Base-by-base conservation (phyloP, 2,797 vertebrate genomes). In the Microctenopoma lineatum region DNA sequence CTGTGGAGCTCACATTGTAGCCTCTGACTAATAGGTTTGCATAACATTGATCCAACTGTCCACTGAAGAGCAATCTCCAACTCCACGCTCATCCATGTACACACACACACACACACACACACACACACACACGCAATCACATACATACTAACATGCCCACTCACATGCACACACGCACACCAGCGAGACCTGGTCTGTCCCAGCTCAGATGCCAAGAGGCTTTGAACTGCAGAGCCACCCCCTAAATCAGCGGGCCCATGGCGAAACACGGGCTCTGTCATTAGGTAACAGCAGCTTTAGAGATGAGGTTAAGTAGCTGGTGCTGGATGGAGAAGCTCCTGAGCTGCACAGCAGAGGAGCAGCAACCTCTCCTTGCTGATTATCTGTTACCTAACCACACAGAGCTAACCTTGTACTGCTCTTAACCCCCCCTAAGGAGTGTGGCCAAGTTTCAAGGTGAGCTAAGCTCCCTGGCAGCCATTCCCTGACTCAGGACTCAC, bases 281-380 rank as follows among this genome's bases (percentile, higher is more conserved):
- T 93, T 92, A 93, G 86, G 79, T 90, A 93, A 92, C 76, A 63
- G 68, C 39, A 32, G 87, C 92, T 93, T 93, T 92, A 87, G 50
- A 48, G 61, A 56, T 11, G 0, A 62, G 42, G 83, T 80, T 88
- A 90, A 90, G 87, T 85, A 84, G 86, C 66, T 16, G 48, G 59
- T 57, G 66, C 48, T 79, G 71, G 74, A 66, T 51, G 81, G 44
- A 70, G 82, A 73, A 74, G 69, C 62, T 56, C 55, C 65, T 70
- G 78, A 79, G 59, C 53, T 66, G 67, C 60, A 68, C 65, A 65
- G 67, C 29, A 66, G 69, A 90, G 69, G 61, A 73, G 57, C 77
- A 74, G 54, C 78, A 73, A 52, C 69, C 64, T 77, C 70, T 73
- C 85, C 79, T 74, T 42, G 21, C 76, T 88, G 91, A 92, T 93